Evolutionary conservation across 2,888 invertebrate species (phyloP), one percentile per base, ranked within the genome.

Genomic region (Drosophila monieri): DNA sequence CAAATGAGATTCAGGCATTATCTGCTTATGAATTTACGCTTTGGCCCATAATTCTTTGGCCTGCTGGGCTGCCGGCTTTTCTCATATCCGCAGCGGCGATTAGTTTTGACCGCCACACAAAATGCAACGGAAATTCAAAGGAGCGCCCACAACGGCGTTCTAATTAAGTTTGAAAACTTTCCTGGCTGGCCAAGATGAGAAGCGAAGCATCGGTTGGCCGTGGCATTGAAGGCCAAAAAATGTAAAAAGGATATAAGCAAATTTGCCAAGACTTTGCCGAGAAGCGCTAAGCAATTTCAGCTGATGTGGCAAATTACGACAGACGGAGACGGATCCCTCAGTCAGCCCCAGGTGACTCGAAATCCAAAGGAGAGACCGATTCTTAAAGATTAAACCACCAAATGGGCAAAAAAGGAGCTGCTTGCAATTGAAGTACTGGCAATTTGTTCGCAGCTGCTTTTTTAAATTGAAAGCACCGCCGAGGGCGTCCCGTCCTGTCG

Each of bases 71-170:
- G 21, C 3, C n/a, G 15, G 62, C 65, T 74, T 84, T 85, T 89
- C 80, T 89, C 88, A 90, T 89, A 90, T 89, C 90, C 89, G 89
- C 35, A 58, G 35, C 60, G 70, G 60, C 80, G 81, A 85, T 81
- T 81, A 81, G 79, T 71, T 77, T 80, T 71, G 46, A 68, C 70
- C 78, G 59, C 46, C 4, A 25, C 60, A 65, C 54, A 73, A 69
- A 77, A 57, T 81, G 87, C 79, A 86, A 60, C 83, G 85, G 87
- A 81, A 76, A 76, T 86, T 80, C 72, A 73, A 85, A 85, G 74
- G 54, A 64, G 53, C 61, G 10, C 41, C 48, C 49, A 23, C 21
- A 56, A 44, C 46, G 48, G 25, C 35, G 64, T 54, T 62, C 69
- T 85, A 86, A 83, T 83, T 86, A 64, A 55, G 84, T 80, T 73